Evolutionary conservation across 2,888 invertebrate species (phyloP), one percentile per base, ranked within the genome.

Genomic region (Mantis religiosa): DNA sequence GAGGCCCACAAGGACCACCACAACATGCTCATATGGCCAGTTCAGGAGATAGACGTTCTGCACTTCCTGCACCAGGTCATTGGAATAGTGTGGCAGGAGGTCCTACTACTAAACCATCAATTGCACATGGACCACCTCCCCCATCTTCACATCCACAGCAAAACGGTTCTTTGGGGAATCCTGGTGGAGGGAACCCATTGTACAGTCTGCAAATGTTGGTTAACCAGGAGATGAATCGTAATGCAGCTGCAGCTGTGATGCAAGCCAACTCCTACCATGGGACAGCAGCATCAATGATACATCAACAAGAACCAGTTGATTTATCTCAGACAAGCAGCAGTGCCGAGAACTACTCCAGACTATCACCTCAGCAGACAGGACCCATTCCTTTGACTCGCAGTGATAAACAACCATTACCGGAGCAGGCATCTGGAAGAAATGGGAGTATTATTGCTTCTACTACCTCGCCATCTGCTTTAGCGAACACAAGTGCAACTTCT

Each of bases 191-290:
- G 8, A 92, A 92, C 91, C 93, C 93, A 1, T 90, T 93, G 28
- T 93, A 92, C 90, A 93, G 92, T 89, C 91, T 93, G 8, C 93
- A 93, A 91, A 93, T 93, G 93, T 91, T 93, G 89, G 93, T 93
- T 91, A 90, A 92, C 90, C 93, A 93, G 88, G 93, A 93, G 89
- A 92, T 93, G 90, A 92, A 91, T 92, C 92, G 20, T 91, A 92
- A 34, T 91, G 92, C 12, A 92, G 92, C 88, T 92, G 87, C 87
- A 41, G 87, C 84, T 20, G 84, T 54, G 28, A 84, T 84, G 30
- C 90, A 89, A 54, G 84, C 84, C 1, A 89, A 85, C 41, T 85
- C 90, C 28, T 89, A 90, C 28, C 87, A 89, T 34, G 89, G 85
- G 9, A 41, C 89, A 8, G 84, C 88, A 12, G 87, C 89, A 3